Conservation (phyloP, 2,797 vertebrate species). For the Emydoidea blandingii region DNA sequence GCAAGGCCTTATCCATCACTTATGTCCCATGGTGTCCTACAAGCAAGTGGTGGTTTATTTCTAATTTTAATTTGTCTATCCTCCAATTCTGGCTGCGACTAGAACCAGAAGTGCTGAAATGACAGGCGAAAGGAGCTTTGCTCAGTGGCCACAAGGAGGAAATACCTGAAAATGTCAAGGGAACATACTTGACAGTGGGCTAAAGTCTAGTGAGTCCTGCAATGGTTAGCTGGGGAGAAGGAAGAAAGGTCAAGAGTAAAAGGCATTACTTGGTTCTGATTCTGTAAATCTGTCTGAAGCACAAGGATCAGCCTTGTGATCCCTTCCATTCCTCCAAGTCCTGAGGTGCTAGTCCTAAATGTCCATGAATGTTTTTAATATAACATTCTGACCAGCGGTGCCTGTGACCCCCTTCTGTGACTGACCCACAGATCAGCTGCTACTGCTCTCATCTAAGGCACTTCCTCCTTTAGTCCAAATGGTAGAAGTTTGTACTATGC, state of each 20-base stretch:
- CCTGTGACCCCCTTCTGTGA: fast-evolving
- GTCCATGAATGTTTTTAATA: background rate
- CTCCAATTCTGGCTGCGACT: background rate
- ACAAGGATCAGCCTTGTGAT: background rate
- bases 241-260: background rate
- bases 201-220: background rate
- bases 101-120: background rate
- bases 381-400: fast-evolving
- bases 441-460: background rate
- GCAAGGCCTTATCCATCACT: fast-evolving
- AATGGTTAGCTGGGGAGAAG: background rate
- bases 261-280: background rate
- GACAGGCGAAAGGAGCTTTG: background rate
- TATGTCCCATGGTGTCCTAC: background rate
- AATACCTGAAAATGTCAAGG: background rate
- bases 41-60: too few species aligned
- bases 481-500: background rate
- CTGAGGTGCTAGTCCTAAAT: background rate
- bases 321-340: too few species aligned
- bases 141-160: background rate
- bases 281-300: background rate
- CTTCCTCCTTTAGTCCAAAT: fast-evolving
- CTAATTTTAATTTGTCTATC: background rate
- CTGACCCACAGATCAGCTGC: background rate
- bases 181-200: background rate